Percentiles rank a stretch among this genome's conserved stretches.
Evolutionary conservation across 2,888 invertebrate species (phyloP).

Genomic region (Tortrix viridana): DNA sequence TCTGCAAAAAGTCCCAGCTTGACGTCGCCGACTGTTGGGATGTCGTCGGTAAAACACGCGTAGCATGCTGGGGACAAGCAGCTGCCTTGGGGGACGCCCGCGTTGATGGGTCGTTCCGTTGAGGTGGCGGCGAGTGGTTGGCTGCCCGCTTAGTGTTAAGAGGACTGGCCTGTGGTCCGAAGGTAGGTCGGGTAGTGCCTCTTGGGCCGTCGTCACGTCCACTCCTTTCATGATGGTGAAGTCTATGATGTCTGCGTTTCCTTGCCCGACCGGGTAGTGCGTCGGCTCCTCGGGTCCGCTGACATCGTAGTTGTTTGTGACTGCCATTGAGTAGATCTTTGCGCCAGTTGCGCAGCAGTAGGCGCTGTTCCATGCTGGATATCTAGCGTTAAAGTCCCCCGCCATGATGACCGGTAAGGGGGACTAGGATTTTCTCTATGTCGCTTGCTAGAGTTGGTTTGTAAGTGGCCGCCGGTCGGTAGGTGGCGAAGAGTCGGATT

Average conservation of each 20-base stretch:
- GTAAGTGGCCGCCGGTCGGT: background rate
- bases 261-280: background rate
- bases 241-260: background rate
- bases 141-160: background rate
- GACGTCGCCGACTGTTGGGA: background rate
- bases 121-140: background rate
- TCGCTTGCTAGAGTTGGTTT: background rate
- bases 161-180: slow-evolving; percentile 7
- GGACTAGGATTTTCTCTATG: background rate
- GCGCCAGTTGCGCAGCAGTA: background rate
- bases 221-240: background rate
- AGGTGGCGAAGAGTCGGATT: slow-evolving; percentile 24
- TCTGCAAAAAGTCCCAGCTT: background rate
- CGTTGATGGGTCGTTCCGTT: background rate
- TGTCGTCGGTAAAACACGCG: background rate
- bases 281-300: slow-evolving; percentile 2
- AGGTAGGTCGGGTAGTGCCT: background rate
- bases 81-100: no score
- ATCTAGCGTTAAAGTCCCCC: slow-evolving; percentile 8
- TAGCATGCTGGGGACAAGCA: background rate
- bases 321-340: background rate
- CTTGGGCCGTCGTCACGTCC: background rate
- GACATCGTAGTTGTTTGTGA: background rate
- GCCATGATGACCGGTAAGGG: slow-evolving; percentile 11
- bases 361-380: slow-evolving; percentile 5